phyloP scores from a whole-genome alignment of 2,797 vertebrate genomes.

The Taeniopygia guttata region DNA sequence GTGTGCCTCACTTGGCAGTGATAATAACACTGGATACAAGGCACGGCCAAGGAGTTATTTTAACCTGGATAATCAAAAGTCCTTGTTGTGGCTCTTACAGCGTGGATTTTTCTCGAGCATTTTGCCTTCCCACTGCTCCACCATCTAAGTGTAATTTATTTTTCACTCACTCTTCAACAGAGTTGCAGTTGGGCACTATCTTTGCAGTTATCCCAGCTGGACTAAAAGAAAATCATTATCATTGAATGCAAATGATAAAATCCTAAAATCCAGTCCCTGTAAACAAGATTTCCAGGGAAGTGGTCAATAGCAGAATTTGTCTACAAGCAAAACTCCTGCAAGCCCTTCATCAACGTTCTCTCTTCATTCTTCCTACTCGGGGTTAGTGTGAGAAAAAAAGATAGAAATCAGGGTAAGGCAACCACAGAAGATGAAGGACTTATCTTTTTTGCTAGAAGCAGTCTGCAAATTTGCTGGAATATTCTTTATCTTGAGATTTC shows the following conservation, averaged over 20 bases:
- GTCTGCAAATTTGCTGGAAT: slow-evolving; percentile 5
- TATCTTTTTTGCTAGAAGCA: background rate
- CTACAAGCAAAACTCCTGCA: slow-evolving; percentile 20
- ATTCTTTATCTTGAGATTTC: slow-evolving; percentile 18
- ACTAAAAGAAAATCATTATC: slow-evolving; percentile 54
- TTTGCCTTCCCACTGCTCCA: slow-evolving; percentile 26
- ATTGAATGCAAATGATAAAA: slow-evolving; percentile 37
- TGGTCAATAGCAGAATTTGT: background rate
- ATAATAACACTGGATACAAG: background rate
- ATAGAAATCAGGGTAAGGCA: background rate
- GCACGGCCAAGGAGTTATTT: background rate
- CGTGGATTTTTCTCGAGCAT: background rate
- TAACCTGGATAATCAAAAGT: slow-evolving; percentile 5
- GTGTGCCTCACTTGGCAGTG: background rate
- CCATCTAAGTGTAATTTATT: background rate
- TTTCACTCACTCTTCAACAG: background rate
- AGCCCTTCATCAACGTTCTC: slow-evolving; percentile 1
- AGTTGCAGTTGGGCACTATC: slow-evolving; percentile 17
- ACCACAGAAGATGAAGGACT: background rate
- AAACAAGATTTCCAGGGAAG: background rate
- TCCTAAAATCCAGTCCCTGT: slow-evolving; percentile 13
- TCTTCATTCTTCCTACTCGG: background rate
- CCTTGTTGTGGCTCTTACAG: background rate
- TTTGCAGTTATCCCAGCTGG: slow-evolving; percentile 23
- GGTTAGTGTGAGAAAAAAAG: background rate